These are phyloP conservation scores for Ictalurus furcatus DNA, from an alignment of 2,113 vertebrate species.

Conservation along the genomic window DNA sequence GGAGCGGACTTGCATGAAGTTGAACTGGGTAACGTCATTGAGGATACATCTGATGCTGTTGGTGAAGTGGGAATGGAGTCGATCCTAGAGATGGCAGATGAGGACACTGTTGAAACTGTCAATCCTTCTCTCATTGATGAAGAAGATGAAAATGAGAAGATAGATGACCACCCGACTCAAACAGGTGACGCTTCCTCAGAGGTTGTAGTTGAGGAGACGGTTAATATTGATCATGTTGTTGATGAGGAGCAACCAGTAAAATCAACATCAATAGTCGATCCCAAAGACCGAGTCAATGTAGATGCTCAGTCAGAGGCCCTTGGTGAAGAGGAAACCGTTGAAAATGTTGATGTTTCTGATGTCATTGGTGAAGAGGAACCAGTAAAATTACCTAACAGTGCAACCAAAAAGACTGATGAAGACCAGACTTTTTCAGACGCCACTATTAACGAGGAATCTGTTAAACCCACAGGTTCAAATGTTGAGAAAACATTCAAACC, in stretches of 20 bases:
- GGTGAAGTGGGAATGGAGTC: background rate
- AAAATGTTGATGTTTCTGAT: background rate
- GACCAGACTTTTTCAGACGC: background rate
- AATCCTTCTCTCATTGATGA: background rate
- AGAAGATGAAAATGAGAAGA: background rate
- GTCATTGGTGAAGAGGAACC: background rate
- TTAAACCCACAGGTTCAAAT: background rate
- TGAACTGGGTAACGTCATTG: background rate
- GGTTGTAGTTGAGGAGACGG: background rate
- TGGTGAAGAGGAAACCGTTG: background rate
- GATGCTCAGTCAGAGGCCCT: background rate
- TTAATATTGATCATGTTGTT: background rate
- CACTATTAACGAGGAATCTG: background rate
- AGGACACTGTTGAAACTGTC: background rate
- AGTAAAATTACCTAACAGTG: background rate
- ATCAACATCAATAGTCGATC: background rate
- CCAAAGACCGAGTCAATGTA: background rate
- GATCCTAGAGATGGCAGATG: background rate
- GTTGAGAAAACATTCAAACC: background rate
- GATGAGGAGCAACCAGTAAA: background rate
- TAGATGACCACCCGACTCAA: background rate
- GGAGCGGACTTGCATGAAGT: background rate
- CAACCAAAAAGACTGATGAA: background rate
- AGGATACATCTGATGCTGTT: background rate
- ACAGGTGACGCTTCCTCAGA: background rate